A percentile compares a stretch with the other conserved stretches of the same genome.
phyloP scores from a whole-genome alignment of 2,797 vertebrate species.

The Eidolon dupreanum region DNA sequence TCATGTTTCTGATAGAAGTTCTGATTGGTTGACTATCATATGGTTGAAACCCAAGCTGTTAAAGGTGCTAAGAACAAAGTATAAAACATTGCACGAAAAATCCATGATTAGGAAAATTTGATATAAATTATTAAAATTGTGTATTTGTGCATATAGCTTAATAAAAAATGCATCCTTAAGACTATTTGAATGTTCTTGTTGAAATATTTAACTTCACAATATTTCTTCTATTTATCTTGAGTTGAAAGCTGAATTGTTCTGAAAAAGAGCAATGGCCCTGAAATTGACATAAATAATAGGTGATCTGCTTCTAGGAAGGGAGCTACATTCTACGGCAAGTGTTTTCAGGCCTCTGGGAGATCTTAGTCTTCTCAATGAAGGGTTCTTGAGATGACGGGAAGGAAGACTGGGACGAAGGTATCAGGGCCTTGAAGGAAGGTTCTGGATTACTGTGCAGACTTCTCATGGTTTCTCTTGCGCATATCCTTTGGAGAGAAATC shows the following conservation, averaged over 20 bases:
- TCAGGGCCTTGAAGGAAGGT: no score
- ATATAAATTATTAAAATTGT: background rate
- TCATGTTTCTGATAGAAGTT: background rate
- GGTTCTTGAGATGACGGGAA: background rate
- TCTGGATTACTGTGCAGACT: background rate
- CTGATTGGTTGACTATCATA: background rate
- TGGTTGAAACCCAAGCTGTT: background rate
- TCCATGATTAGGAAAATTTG: background rate
- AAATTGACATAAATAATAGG: background rate
- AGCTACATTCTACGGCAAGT: background rate
- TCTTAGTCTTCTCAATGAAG: background rate
- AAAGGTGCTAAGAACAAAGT: background rate
- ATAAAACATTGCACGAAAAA: background rate
- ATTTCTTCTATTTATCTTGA: background rate
- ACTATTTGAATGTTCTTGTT: background rate
- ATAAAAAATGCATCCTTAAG: background rate
- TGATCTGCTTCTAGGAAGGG: background rate
- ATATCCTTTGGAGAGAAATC: background rate
- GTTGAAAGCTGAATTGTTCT: background rate
- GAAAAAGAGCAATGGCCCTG: background rate
- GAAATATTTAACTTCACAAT: background rate
- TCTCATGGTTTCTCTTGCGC: background rate
- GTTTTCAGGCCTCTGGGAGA: background rate
- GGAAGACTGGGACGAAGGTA: background rate
- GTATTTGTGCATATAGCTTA: background rate